Evolutionary conservation across 2,113 vertebrate species (phyloP).

Genomic region (Aegithalos caudatus): DNA sequence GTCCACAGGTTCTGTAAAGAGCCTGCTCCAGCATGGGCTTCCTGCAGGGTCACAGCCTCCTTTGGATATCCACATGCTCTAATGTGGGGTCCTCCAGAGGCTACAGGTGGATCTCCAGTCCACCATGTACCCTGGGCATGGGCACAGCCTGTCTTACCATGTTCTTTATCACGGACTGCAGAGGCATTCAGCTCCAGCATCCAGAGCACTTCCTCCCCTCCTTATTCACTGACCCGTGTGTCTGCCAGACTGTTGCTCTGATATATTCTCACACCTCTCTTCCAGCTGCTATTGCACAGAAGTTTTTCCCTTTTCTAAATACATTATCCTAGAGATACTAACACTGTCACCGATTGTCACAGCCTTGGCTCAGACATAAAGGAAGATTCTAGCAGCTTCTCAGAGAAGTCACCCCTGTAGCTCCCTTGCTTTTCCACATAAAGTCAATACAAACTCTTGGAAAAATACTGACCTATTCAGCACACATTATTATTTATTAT

Average conservation of each 20-base stretch:
- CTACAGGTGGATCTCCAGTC: background rate
- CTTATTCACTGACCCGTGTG: background rate
- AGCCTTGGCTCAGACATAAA: background rate
- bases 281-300: background rate
- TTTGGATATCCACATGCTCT: background rate
- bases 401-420: background rate
- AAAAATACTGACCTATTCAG: background rate
- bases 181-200: background rate
- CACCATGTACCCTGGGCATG: background rate
- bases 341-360: rapidly evolving
- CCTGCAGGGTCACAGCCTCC: background rate
- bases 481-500: background rate
- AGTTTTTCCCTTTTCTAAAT: background rate
- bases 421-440: background rate
- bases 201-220: background rate
- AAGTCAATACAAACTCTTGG: background rate
- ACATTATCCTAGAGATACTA: background rate
- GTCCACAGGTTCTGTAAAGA: background rate
- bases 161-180: background rate
- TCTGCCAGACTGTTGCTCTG: background rate
- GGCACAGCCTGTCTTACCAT: background rate
- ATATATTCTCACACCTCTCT: background rate
- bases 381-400: background rate
- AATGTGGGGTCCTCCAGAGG: background rate
- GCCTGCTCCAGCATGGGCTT: background rate